Evolutionary conservation across 2,113 vertebrate genomes (phyloP).

Genomic region (Hepsetus odoe): DNA sequence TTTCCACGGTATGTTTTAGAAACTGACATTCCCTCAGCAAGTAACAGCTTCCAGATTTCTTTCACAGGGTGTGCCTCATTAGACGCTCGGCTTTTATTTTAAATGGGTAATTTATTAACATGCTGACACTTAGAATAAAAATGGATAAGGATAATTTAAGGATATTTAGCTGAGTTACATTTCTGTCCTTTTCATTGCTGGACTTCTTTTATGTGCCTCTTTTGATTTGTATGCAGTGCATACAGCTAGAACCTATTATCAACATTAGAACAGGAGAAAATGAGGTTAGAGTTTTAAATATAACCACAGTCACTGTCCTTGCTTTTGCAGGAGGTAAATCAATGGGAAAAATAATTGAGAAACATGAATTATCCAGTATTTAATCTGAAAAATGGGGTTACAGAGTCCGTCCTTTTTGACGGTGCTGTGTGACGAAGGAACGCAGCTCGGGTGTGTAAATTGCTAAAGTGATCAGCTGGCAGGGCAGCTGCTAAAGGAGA

Average conservation of each 20-base stretch:
- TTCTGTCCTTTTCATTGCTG: background rate
- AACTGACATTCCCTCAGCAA: background rate
- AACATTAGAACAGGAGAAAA: background rate
- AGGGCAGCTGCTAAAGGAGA: conserved; percentile 12
- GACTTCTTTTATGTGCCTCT: background rate
- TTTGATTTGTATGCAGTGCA: background rate
- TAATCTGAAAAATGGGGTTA: background rate
- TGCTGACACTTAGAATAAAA: background rate
- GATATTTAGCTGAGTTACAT: background rate
- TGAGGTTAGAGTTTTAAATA: background rate
- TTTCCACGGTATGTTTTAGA: background rate
- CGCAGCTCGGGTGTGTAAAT: conserved; percentile 12
- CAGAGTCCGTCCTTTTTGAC: background rate
- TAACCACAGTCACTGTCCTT: background rate
- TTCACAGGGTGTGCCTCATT: background rate
- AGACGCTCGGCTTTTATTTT: background rate
- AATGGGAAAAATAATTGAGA: background rate
- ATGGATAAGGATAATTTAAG: background rate
- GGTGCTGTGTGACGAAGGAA: background rate
- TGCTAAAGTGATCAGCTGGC: conserved; percentile 10
- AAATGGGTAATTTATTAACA: background rate
- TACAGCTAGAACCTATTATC: background rate
- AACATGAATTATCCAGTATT: background rate
- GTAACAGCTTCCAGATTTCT: background rate
- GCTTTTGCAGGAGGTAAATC: background rate